Evolutionary conservation across 2,113 vertebrate species (phyloP).

Genomic region (Heterotilapia buettikoferi): DNA sequence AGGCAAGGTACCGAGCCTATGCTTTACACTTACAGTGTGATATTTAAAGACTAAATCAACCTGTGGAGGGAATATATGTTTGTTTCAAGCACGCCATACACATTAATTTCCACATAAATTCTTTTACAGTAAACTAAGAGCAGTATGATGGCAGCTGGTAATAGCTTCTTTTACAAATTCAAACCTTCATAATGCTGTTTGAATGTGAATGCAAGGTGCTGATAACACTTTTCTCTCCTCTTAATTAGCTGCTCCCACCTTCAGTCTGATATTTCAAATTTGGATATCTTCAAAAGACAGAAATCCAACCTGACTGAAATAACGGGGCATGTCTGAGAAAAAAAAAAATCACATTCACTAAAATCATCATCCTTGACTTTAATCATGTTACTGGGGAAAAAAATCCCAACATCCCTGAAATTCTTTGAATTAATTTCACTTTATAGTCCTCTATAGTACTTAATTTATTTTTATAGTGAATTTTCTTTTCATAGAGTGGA

Average conservation of each 20-base stretch:
- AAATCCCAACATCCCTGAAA: neutral
- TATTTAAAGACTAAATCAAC: neutral
- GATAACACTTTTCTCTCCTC: neutral
- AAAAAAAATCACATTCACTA: neutral
- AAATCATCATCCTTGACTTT: neutral
- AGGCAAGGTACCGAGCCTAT: neutral
- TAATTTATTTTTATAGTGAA: neutral
- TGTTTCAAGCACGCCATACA: neutral
- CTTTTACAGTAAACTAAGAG: neutral
- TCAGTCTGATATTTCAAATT: neutral
- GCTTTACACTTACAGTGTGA: neutral
- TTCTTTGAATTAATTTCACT: neutral
- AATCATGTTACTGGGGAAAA: accelerated
- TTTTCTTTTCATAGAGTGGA: neutral
- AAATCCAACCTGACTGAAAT: neutral
- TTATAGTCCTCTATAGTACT: neutral
- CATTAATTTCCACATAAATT: neutral
- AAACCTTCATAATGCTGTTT: neutral
- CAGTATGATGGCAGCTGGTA: neutral
- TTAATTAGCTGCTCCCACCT: neutral
- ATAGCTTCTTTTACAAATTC: neutral
- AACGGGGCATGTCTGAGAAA: neutral
- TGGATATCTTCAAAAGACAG: neutral
- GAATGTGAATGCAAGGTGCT: neutral
- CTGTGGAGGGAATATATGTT: neutral